Evolutionary conservation across 2,113 vertebrate species (phyloP).

Genomic region (Phasianus colchicus): DNA sequence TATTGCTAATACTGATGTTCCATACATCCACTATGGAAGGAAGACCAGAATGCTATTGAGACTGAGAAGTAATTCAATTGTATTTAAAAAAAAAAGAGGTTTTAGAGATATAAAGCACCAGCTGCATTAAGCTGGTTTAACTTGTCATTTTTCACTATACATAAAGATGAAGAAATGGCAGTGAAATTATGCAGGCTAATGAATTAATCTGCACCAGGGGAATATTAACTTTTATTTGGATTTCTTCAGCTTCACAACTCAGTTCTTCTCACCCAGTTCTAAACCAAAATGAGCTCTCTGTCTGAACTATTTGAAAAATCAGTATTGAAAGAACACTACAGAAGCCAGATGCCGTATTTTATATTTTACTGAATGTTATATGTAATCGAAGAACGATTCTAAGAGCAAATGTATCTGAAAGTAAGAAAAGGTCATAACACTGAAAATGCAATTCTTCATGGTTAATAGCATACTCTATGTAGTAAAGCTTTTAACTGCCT

Average conservation of each 20-base stretch:
- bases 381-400: constrained; percentile 5
- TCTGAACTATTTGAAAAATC: background rate
- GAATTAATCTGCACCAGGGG: background rate
- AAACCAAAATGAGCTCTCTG: background rate
- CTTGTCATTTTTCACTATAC: background rate
- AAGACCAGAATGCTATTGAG: background rate
- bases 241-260: background rate
- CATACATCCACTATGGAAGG: background rate
- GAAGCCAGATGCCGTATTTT: background rate
- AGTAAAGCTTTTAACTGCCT: background rate
- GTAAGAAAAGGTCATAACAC: background rate
- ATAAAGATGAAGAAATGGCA: background rate
- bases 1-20: background rate
- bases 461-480: background rate
- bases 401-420: background rate
- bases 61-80: background rate
- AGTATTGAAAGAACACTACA: constrained; percentile 14
- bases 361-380: background rate
- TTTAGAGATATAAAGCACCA: background rate
- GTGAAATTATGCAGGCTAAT: background rate
- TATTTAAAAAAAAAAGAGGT: background rate
- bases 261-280: background rate
- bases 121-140: background rate
- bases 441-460: constrained; percentile 5
- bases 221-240: background rate